Conservation (phyloP, 2,888 invertebrate species). For the Sabatieria punctata region DNA sequence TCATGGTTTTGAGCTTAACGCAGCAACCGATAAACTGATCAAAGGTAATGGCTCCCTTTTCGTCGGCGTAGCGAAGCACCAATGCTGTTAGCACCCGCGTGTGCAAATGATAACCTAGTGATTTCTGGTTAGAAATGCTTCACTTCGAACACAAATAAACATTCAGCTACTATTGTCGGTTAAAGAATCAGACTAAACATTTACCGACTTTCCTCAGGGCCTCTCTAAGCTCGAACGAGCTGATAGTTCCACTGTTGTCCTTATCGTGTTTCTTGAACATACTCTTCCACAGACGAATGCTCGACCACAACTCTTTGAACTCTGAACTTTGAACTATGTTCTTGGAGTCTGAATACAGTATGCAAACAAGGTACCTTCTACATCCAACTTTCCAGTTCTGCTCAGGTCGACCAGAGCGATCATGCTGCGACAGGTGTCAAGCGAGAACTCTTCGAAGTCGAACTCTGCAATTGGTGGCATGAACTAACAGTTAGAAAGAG, state of each 20-base stretch:
- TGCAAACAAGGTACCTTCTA: slow-evolving; percentile 7
- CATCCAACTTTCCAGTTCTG: slow-evolving; percentile 6
- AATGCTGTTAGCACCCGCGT: slow-evolving; percentile 69
- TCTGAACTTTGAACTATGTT: slow-evolving; percentile 48
- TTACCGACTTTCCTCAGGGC: no score
- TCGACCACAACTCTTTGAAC: slow-evolving; percentile 35
- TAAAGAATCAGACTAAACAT: slow-evolving; percentile 57
- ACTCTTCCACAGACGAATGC: no score
- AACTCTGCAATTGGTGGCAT: slow-evolving; percentile 9
- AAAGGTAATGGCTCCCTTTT: slow-evolving; percentile 62
- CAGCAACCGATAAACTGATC: slow-evolving; percentile 89
- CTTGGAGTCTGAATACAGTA: no score
- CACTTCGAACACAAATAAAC: slow-evolving; percentile 45
- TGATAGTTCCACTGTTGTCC: no score
- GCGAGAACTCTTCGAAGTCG: slow-evolving; percentile 1
- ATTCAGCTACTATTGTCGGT: slow-evolving; percentile 66
- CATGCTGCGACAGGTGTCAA: slow-evolving; percentile 7
- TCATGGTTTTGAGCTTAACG: slow-evolving; percentile 78
- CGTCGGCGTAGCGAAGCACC: slow-evolving; percentile 70
- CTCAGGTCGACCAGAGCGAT: slow-evolving; percentile 8
- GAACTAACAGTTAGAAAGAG: no score
- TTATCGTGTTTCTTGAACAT: slow-evolving; percentile 69
- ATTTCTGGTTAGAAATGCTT: no score
- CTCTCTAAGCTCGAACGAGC: no score
- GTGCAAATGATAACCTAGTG: slow-evolving; percentile 59